Evolutionary conservation across 2,888 invertebrate species (phyloP), one percentile per base, ranked within the genome.

Genomic region (Cetonia aurata): DNA sequence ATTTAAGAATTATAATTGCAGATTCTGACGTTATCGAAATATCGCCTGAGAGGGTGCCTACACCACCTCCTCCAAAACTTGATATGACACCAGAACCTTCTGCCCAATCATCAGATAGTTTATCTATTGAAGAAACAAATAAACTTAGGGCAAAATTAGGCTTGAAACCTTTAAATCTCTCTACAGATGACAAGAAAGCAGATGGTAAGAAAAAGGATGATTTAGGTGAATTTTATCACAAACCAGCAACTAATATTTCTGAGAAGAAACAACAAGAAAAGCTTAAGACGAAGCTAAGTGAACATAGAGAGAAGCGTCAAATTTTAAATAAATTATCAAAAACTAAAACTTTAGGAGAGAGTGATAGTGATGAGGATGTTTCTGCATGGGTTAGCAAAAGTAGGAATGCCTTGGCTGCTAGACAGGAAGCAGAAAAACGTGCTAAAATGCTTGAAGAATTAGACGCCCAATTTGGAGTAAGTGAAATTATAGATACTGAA

Each of bases 391-490:
- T 99, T 37, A 86, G 89, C 77, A 94, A 92, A 79, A 93, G 89
- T 76, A 88, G 97, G 10, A 89, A 91, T 62, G 85, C 93, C 3
- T 91, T 93, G 62, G 88, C 91, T 75, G 93, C 95, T 77, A 96
- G 93, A 79, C 90, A 90, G 74, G 92, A 93, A 78, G 98, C 98
- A 0, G 93, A 92, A 15, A 93, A 93, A 84, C 87, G 94, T 84
- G 98, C 96, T 19, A 96, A 96, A 83, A 89, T 95, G 87, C 84
- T 99, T 80, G 96, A 98, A 85, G 96, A 98, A 85, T 89, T 99
- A 88, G 99, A 99, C 85, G 93, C 91, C 76, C 96, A 95, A 83
- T 98, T 98, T 88, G 98, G 97, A 37, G 91, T 97, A 72, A 89
- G 91, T 12, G 93, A 92, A 77, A 86, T 97, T 57, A 89, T 98